Base-by-base conservation (phyloP, 2,888 invertebrate species). In the Seira musarum region DNA sequence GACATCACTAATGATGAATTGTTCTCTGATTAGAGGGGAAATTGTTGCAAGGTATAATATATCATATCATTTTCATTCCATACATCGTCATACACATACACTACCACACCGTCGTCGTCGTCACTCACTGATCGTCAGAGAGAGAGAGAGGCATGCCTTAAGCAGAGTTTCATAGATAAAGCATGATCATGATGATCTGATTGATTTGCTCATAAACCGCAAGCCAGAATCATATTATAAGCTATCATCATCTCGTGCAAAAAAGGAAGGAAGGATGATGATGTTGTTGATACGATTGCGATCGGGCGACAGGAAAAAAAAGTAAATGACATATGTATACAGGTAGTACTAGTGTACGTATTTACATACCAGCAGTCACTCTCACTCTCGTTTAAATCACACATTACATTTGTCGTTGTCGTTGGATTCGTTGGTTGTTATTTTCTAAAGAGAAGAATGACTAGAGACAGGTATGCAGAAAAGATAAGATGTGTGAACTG, bases 181-280 rank as follows among this genome's bases (percentile, higher is more conserved):
- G 71, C 77, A 66, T 72, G 72, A 70, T 57, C 61, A 77, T 71
- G 70, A 66, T 72, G 72, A 70, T 57, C 61, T 78, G 71, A 78
- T 66, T 78, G 78, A 78, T 66, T 60, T 71, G 72, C 60, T 72
- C 77, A 61, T 70, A n/a, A n/a, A 19, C 60, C 60, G 10, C 22
- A 60, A 60, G 60, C 21, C 60, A 60, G 21, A 60, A 22, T 60
- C 60, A 60, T 21, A 60, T 21, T 53, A 53, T 21, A 60, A 60
- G 60, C 21, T 21, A 60, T 21, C 60, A 17, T 21, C 60, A n/a
- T 60, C 21, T 22, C 22, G 21, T 30, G 30, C 30, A 30, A 57
- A 13, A 10, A 3, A 57, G 17, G 57, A 57, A 8, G 57, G 10
- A 57, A n/a, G 17, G 6, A 40, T 40, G 40, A n/a, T n/a, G n/a